These are phyloP conservation scores for Harpagifer antarcticus DNA, from an alignment of 2,797 vertebrate species.

Conservation along the genomic window DNA sequence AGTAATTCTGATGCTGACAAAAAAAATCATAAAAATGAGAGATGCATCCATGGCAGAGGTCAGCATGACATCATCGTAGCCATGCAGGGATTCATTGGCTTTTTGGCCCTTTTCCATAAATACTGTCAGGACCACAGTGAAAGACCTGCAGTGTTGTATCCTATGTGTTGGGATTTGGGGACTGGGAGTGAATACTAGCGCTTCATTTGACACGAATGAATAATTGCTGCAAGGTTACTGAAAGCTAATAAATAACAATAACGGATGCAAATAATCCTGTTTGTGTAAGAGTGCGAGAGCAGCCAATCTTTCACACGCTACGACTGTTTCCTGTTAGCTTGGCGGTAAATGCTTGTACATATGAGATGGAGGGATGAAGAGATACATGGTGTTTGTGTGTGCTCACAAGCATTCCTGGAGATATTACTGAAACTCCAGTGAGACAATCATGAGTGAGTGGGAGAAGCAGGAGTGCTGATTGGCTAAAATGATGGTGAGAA, in stretches of 20 bases:
- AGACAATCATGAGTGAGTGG: slow-evolving; percentile 48
- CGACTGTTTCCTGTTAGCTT: slow-evolving; percentile 31
- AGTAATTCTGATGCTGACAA: slow-evolving; percentile 34
- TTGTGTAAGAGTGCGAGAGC: slow-evolving; percentile 3
- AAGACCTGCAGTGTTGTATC: slow-evolving; percentile 20
- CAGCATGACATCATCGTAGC: slow-evolving; percentile 56
- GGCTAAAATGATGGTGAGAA: slow-evolving; percentile 56
- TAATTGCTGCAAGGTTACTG: slow-evolving; percentile 9
- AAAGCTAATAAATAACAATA: slow-evolving; percentile 40
- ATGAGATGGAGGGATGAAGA: slow-evolving; percentile 26
- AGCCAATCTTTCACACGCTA: not conserved
- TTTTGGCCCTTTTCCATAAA: slow-evolving; percentile 54
- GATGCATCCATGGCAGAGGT: slow-evolving; percentile 55
- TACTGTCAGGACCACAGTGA: slow-evolving; percentile 41
- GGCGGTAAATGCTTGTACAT: slow-evolving; percentile 3
- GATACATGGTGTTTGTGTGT: slow-evolving; percentile 19
- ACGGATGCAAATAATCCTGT: slow-evolving; percentile 4
- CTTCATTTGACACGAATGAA: slow-evolving; percentile 11
- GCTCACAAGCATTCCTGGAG: slow-evolving; percentile 54
- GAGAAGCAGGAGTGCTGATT: slow-evolving; percentile 61
- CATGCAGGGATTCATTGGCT: slow-evolving; percentile 46
- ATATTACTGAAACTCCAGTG: slow-evolving; percentile 51
- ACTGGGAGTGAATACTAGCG: slow-evolving; percentile 22
- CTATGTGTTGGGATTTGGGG: slow-evolving; percentile 9
- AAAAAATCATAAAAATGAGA: slow-evolving; percentile 68